Evolutionary conservation across 2,797 vertebrate species (phyloP).

Genomic region (Poliocrania exsul): DNA sequence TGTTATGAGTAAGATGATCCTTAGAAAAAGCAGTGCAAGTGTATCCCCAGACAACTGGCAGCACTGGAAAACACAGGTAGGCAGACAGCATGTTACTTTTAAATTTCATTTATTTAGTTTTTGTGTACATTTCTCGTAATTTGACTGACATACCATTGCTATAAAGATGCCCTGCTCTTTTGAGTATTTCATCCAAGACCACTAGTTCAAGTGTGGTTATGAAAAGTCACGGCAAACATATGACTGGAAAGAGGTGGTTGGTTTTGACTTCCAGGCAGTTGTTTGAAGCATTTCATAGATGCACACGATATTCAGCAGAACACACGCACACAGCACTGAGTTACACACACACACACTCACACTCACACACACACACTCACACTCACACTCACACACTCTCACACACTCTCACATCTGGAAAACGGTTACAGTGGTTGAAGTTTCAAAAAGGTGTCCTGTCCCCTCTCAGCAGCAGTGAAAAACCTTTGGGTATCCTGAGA

Average conservation of each 20-base stretch:
- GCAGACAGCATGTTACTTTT: neutral
- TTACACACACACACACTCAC: neutral
- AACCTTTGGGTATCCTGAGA: conserved; percentile 71
- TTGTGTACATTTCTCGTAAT: conserved; percentile 70
- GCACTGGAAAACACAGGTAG: neutral
- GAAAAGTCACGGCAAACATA: conserved; percentile 69
- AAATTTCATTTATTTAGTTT: conserved; percentile 72
- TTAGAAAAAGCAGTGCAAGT: neutral
- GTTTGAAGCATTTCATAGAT: conserved; percentile 60
- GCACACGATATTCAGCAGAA: conserved; percentile 49
- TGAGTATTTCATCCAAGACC: conserved; percentile 49
- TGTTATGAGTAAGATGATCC: neutral
- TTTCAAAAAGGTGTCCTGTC: conserved; percentile 56
- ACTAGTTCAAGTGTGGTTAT: conserved; percentile 63
- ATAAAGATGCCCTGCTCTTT: conserved; percentile 65
- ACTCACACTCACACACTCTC: neutral
- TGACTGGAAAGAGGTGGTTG: conserved; percentile 63
- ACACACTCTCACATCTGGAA: neutral
- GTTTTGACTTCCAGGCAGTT: conserved; percentile 59
- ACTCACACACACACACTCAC: neutral
- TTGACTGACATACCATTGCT: conserved; percentile 61
- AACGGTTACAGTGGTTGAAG: conserved; percentile 46
- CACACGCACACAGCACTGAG: conserved; percentile 48
- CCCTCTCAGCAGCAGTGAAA: conserved; percentile 63
- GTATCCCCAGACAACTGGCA: neutral